Conservation (phyloP, 2,888 invertebrate species). For the Lamellibrachia satsuma region DNA sequence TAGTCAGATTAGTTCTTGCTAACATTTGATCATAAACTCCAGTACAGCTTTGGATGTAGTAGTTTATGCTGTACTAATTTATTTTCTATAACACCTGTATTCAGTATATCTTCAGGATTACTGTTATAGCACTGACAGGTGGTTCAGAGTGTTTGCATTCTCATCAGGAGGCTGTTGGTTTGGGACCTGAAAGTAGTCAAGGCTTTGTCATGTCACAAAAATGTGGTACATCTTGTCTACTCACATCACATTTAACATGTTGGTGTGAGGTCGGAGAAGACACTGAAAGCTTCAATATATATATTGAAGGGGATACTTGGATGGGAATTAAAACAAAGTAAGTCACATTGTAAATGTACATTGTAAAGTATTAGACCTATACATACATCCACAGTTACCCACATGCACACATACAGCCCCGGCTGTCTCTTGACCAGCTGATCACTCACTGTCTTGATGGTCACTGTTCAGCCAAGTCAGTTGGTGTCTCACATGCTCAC, state of each 20-base stretch:
- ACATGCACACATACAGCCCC: neutral
- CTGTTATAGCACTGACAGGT: neutral
- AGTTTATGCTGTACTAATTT: neutral
- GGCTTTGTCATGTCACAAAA: neutral
- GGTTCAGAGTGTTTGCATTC: neutral
- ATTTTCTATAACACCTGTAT: neutral
- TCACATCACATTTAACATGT: neutral
- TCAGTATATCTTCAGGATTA: neutral
- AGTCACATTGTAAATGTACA: neutral
- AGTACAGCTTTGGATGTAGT: neutral
- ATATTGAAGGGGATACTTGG: neutral
- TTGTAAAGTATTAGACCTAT: neutral
- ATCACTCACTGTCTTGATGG: neutral
- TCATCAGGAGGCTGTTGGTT: neutral
- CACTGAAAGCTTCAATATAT: neutral
- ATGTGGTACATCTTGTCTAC: neutral
- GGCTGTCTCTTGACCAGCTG: neutral
- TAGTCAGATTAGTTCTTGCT: neutral
- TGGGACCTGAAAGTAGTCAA: neutral
- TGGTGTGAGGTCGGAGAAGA: neutral
- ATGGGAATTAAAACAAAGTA: neutral
- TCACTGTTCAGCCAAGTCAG: neutral
- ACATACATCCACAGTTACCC: neutral
- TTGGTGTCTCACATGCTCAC: neutral
- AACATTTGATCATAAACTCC: neutral